phyloP scores from a whole-genome alignment of 2,113 vertebrate genomes.

The Meles meles region DNA sequence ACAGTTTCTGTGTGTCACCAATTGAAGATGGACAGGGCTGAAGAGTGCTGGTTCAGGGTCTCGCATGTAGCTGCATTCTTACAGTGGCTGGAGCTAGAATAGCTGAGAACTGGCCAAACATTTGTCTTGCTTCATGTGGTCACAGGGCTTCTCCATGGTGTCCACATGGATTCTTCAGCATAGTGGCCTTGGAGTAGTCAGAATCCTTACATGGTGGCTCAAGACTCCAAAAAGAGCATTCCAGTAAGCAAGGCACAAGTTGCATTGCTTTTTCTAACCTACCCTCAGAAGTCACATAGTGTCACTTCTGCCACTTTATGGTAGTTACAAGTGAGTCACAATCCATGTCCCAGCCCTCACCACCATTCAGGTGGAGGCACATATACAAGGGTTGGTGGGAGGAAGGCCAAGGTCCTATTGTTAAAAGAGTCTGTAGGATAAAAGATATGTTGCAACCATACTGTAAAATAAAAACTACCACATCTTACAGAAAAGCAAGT shows the following conservation, averaged over 20 bases:
- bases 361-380: not conserved
- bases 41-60: not conserved
- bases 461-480: not conserved
- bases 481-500: not conserved
- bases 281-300: not conserved
- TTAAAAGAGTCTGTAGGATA: not conserved
- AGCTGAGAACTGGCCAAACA: not conserved
- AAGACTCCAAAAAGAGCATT: not conserved
- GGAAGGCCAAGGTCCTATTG: not conserved
- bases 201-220: not conserved
- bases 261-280: not conserved
- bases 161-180: not conserved
- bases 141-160: accelerated
- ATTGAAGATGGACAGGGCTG: not conserved
- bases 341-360: not conserved
- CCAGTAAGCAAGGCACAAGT: not conserved
- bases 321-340: not conserved
- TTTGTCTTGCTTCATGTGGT: not conserved
- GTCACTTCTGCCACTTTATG: not conserved
- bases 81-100: accelerated
- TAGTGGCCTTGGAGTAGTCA: not conserved
- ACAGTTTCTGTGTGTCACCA: not conserved
- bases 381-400: not conserved
- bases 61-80: not conserved
- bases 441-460: not conserved